Base-by-base conservation (phyloP, 1,140 invertebrate species). In the Achroia grisella region DNA sequence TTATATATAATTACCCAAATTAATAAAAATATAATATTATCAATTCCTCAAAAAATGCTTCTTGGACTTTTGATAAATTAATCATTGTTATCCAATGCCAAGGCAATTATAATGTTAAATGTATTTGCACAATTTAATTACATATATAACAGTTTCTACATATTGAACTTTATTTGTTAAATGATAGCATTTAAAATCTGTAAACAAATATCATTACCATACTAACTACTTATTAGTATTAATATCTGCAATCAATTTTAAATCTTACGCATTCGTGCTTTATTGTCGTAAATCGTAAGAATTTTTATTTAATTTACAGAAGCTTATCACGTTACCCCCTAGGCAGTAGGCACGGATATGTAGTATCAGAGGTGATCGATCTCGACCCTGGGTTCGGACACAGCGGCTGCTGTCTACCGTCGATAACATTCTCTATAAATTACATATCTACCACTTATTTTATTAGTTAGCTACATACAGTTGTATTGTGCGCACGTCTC, bases 391-490 rank as follows among this genome's bases (percentile, higher is more conserved):
- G 59, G 51, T 65, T 59, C 57, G 56, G 60, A 63, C 63, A 49
- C 56, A 47, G 48, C 53, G 35, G 17, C 17, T 23, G 46, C 58
- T 56, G 70, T 75, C 72, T 76, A 55, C 51, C 17, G 10, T 31
- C 37, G 78, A 82, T 82, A 82, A 71, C 49, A 40, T 8, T 4
- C 29, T 14, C 57, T 82, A 82, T 82, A 82, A 64, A 79, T 71
- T 66, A 70, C 55, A 44, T 56, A 41, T 50, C 42, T 56, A 63
- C 60, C 56, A 37, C 42, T 33, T 30, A 36, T 23, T 23, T 34
- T 52, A 37, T 67, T 61, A 73, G 58, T 78, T 11, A 43, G 51
- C 49, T 41, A 17, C 52, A 29, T 42, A 36, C 33, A 27, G 8
- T 36, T 43, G 28, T 40, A 13, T 29, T 9, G 50, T 47, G 42